Evolutionary conservation across 23 tunicate genomes (phyloP).

Genomic region (Styela clava): DNA sequence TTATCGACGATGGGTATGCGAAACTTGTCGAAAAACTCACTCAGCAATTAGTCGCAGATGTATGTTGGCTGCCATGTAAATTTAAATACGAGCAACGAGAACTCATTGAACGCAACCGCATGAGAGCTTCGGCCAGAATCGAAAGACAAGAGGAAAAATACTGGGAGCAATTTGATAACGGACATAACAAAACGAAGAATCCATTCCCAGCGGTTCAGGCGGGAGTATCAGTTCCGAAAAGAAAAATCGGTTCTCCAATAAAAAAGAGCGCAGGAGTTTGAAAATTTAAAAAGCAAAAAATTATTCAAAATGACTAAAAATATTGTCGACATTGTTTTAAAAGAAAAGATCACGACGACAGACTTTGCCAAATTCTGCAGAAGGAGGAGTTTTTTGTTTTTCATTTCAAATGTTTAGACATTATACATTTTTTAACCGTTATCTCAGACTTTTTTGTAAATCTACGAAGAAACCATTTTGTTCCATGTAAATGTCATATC

Average conservation of each 20-base stretch:
- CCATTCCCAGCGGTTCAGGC: background rate
- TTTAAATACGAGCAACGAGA: slow-evolving; percentile 54
- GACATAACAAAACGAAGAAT: background rate
- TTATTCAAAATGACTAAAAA: no score
- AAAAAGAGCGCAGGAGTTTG: background rate
- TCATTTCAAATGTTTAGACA: no score
- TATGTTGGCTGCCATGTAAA: slow-evolving; percentile 68
- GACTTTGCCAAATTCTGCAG: no score
- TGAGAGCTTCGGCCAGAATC: slow-evolving; percentile 2
- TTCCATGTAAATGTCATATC: no score
- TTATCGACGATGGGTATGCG: slow-evolving; percentile 54
- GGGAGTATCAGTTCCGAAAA: background rate
- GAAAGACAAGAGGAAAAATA: slow-evolving; percentile 19
- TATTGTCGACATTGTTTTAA: no score
- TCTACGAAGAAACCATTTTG: no score
- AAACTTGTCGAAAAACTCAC: slow-evolving; percentile 39
- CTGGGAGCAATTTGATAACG: slow-evolving; percentile 32
- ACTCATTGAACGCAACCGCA: slow-evolving; percentile 29
- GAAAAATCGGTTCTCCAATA: background rate
- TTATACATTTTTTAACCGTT: no score
- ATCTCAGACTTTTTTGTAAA: no score
- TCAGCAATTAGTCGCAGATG: slow-evolving; percentile 32
- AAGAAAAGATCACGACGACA: no score
- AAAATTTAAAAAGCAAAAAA: no score
- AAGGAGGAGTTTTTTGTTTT: no score